phyloP scores from a whole-genome alignment of 2,113 vertebrate species.

The Pithys albifrons region DNA sequence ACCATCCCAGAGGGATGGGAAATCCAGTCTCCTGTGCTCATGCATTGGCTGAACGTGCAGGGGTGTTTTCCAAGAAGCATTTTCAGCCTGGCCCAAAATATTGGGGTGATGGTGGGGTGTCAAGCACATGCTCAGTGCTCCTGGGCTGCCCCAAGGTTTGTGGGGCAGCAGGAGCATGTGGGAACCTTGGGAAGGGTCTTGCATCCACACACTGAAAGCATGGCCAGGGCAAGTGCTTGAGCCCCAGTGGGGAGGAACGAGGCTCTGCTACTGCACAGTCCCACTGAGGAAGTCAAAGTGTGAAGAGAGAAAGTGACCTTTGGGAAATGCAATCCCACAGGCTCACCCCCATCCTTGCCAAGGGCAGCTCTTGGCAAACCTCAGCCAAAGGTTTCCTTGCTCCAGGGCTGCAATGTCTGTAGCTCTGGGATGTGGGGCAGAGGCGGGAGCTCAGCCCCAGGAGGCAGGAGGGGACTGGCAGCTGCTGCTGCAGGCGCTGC shows the following conservation, averaged over 20 bases:
- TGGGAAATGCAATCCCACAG: fast-evolving
- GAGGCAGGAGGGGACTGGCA: not conserved
- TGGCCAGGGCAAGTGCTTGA: fast-evolving
- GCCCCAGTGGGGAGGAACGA: fast-evolving
- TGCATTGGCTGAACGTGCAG: fast-evolving
- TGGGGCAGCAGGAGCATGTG: not conserved
- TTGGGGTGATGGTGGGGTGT: fast-evolving
- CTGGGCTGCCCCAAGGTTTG: fast-evolving
- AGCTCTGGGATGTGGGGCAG: fast-evolving
- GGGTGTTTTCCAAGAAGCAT: fast-evolving
- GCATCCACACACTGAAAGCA: fast-evolving
- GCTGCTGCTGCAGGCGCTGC: not conserved
- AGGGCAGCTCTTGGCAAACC: not conserved
- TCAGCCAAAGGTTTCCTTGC: fast-evolving
- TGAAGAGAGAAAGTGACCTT: not conserved
- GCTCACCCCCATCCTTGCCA: fast-evolving
- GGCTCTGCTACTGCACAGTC: not conserved
- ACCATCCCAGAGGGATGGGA: not conserved
- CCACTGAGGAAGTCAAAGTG: not conserved
- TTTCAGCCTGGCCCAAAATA: fast-evolving
- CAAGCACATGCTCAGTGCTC: fast-evolving
- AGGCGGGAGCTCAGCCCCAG: fast-evolving
- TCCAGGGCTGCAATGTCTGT: fast-evolving
- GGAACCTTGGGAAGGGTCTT: not conserved
- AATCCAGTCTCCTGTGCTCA: fast-evolving